A percentile compares a stretch with the other conserved stretches of the same genome.
Evolutionary conservation across 2,888 invertebrate species (phyloP).

Genomic region (Diadromus collaris): DNA sequence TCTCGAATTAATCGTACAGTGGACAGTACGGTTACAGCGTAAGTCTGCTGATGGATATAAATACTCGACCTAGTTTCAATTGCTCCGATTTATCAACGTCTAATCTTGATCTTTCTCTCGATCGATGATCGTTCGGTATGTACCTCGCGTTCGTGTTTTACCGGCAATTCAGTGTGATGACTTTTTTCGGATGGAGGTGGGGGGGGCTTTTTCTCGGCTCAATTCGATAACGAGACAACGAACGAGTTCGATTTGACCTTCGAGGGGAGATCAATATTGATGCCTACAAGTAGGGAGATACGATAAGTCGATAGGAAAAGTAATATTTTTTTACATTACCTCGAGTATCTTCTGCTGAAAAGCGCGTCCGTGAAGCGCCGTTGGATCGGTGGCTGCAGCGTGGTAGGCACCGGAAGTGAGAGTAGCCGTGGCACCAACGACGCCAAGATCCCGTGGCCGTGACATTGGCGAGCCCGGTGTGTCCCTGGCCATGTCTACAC

Average conservation of each 20-base stretch:
- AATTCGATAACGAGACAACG: neutral
- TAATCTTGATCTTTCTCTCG: slow-evolving; percentile 14
- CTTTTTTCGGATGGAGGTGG: neutral
- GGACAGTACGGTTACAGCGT: slow-evolving; percentile 4
- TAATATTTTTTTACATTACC: slow-evolving; percentile 79
- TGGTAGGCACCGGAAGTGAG: slow-evolving; percentile 80
- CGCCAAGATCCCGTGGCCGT: slow-evolving; percentile 77
- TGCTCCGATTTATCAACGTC: slow-evolving; percentile 41
- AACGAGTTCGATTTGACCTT: slow-evolving; percentile 12
- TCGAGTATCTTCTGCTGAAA: slow-evolving; percentile 87
- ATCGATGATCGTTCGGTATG: slow-evolving; percentile 30
- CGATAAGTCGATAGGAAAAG: neutral
- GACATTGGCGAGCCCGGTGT: slow-evolving; percentile 80
- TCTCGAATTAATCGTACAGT: neutral
- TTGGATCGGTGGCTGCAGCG: slow-evolving; percentile 80
- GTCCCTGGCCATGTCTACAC: slow-evolving; percentile 81
- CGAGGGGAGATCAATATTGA: neutral
- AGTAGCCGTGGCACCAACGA: slow-evolving; percentile 79
- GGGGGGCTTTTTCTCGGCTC: neutral
- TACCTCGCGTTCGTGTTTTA: slow-evolving; percentile 21
- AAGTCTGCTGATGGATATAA: slow-evolving; percentile 21
- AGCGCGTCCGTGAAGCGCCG: slow-evolving; percentile 83
- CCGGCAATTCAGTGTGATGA: neutral
- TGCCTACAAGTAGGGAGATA: neutral
- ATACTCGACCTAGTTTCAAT: slow-evolving; percentile 55